Conservation (phyloP, 2,888 invertebrate species). For the Lapara coniferarum region DNA sequence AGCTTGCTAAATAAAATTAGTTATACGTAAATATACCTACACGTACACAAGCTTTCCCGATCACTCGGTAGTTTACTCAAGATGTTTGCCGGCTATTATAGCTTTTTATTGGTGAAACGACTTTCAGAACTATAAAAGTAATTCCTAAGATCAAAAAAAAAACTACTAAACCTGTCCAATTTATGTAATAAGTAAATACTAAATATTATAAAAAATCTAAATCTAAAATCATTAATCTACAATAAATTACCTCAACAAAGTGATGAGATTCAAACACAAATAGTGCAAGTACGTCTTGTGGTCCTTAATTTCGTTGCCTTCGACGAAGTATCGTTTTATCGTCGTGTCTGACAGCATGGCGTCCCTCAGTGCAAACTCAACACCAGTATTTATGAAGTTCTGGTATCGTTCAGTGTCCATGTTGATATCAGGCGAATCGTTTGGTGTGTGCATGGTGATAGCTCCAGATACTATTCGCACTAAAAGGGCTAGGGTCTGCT, state of each 20-base stretch:
- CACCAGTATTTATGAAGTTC: conserved; percentile 65
- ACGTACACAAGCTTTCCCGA: too few species aligned
- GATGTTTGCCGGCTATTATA: too few species aligned
- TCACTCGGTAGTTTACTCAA: too few species aligned
- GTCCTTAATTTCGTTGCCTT: conserved; percentile 53
- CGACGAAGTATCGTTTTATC: conserved; percentile 66
- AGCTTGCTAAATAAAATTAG: too few species aligned
- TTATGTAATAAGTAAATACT: too few species aligned
- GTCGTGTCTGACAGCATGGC: conserved; percentile 68
- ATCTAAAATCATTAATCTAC: too few species aligned
- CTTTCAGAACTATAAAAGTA: too few species aligned
- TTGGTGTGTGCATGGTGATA: conserved; percentile 72
- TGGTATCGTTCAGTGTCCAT: conserved; percentile 72
- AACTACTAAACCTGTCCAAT: too few species aligned
- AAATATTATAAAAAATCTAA: too few species aligned
- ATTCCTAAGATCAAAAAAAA: too few species aligned
- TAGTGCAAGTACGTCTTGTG: conserved; percentile 76
- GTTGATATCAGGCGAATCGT: conserved; percentile 61
- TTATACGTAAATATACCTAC: too few species aligned
- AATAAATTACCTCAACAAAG: conserved; percentile 64
- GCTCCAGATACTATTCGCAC: conserved; percentile 86
- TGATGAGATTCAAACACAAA: conserved; percentile 72
- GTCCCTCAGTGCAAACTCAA: conserved; percentile 72
- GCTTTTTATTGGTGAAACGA: too few species aligned
- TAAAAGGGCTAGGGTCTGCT: conserved; percentile 84